Conservation (phyloP, 2,113 vertebrate genomes). For the Rafetus swinhoei region DNA sequence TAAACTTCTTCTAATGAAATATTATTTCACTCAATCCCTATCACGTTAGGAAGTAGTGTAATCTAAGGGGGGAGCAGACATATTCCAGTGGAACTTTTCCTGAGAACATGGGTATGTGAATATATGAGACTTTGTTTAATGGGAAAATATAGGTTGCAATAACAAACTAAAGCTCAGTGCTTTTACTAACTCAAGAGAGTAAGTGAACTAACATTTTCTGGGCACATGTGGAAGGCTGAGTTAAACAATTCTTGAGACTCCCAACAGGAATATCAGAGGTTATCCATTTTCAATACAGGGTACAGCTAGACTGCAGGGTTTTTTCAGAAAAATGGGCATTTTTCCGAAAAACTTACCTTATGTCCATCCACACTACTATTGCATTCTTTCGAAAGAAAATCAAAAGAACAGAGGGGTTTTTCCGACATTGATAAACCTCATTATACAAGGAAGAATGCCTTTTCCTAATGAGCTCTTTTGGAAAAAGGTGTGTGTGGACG, state of each 20-base stretch:
- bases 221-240: background rate
- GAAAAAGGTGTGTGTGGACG: too few relatives aligned
- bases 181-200: constrained; percentile 7
- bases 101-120: constrained; percentile 42
- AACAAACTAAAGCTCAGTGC: constrained; percentile 24
- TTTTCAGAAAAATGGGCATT: too few relatives aligned
- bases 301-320: background rate
- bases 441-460: too few relatives aligned
- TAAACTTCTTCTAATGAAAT: constrained; percentile 72
- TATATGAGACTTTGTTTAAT: constrained; percentile 47
- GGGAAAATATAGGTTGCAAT: constrained; percentile 30
- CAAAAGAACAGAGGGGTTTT: too few relatives aligned
- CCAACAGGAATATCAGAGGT: background rate
- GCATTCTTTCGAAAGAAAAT: too few relatives aligned
- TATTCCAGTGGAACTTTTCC: constrained; percentile 52
- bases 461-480: too few relatives aligned
- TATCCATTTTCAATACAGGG: background rate
- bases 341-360: too few relatives aligned
- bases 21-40: constrained; percentile 72
- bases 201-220: background rate
- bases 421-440: too few relatives aligned
- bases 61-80: constrained; percentile 60
- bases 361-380: too few relatives aligned
- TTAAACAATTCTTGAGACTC: background rate
- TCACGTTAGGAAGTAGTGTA: constrained; percentile 65